A percentile compares a stretch with the other conserved stretches of the same genome.
These are phyloP conservation scores for Pheosia gnoma DNA, from an alignment of 2,888 invertebrate species.

Conservation along the genomic window DNA sequence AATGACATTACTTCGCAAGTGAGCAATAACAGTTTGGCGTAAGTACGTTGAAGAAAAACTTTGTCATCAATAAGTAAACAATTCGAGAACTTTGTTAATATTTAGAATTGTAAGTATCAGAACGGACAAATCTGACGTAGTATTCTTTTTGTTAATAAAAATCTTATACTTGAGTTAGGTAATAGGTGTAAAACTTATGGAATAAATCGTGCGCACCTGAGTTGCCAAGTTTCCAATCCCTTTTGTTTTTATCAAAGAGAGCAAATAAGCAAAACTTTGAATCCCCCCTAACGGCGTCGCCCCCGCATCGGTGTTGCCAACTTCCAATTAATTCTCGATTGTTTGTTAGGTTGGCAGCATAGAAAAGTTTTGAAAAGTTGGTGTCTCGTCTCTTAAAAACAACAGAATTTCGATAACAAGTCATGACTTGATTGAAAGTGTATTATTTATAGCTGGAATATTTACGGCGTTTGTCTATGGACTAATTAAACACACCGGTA, in stretches of 20 bases:
- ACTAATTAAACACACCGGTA: too few relatives aligned
- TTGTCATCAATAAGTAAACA: background rate
- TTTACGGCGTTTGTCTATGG: too few relatives aligned
- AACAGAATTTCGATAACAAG: conserved; percentile 20
- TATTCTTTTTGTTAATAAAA: too few relatives aligned
- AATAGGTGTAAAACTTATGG: background rate
- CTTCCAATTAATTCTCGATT: conserved; percentile 39
- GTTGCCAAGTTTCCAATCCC: background rate
- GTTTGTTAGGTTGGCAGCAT: conserved; percentile 30
- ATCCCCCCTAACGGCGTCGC: background rate
- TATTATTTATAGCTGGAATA: too few relatives aligned
- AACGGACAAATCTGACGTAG: too few relatives aligned
- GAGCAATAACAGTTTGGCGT: background rate
- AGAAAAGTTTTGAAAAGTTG: conserved; percentile 40
- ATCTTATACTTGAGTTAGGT: too few relatives aligned
- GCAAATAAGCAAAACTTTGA: conserved; percentile 4
- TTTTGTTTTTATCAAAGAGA: conserved; percentile 6
- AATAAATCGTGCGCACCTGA: background rate
- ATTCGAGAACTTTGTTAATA: background rate
- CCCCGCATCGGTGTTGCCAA: conserved; percentile 14
- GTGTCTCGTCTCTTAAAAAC: conserved; percentile 20
- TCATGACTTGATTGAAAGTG: conserved; percentile 13
- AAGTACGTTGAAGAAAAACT: background rate
- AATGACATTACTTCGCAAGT: background rate
- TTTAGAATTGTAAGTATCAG: too few relatives aligned